Evolutionary conservation across 2,888 invertebrate species (phyloP).

Genomic region (Auanema freiburgensis): DNA sequence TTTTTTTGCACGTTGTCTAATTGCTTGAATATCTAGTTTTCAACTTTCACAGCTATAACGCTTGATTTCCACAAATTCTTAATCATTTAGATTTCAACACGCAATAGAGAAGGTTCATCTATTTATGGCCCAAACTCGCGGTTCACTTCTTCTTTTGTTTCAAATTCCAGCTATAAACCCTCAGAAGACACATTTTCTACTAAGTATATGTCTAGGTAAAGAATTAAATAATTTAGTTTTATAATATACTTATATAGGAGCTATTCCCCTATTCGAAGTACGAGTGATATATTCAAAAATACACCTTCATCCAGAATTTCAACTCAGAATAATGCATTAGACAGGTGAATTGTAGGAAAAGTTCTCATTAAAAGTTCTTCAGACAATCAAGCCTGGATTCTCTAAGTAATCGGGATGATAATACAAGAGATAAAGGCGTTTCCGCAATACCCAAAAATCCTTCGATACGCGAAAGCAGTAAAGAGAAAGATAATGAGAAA

Average conservation of each 20-base stretch:
- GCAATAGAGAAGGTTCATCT: slow-evolving; percentile 5
- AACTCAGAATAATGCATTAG: neutral
- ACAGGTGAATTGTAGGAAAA: neutral
- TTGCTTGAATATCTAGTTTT: too few relatives aligned
- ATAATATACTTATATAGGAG: slow-evolving; percentile 11
- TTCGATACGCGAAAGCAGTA: slow-evolving; percentile 35
- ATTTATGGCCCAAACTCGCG: slow-evolving; percentile 18
- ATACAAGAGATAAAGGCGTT: slow-evolving; percentile 11
- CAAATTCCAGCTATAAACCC: neutral
- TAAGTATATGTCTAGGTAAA: slow-evolving; percentile 20
- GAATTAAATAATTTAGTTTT: neutral
- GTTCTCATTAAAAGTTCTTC: neutral
- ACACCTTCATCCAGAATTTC: slow-evolving; percentile 12
- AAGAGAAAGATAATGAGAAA: slow-evolving; percentile 30
- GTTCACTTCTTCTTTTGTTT: slow-evolving; percentile 9
- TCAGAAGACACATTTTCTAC: slow-evolving; percentile 3
- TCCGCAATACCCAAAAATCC: slow-evolving; percentile 28
- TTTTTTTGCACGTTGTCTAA: too few relatives aligned
- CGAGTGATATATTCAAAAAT: slow-evolving; percentile 17
- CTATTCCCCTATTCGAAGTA: slow-evolving; percentile 21
- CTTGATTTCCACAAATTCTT: too few relatives aligned
- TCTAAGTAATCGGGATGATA: slow-evolving; percentile 10
- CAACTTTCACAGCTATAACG: too few relatives aligned
- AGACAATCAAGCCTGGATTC: slow-evolving; percentile 19
- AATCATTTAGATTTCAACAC: too few relatives aligned